Base-by-base conservation (phyloP, 2,797 vertebrate genomes). In the Gastrophryne carolinensis region DNA sequence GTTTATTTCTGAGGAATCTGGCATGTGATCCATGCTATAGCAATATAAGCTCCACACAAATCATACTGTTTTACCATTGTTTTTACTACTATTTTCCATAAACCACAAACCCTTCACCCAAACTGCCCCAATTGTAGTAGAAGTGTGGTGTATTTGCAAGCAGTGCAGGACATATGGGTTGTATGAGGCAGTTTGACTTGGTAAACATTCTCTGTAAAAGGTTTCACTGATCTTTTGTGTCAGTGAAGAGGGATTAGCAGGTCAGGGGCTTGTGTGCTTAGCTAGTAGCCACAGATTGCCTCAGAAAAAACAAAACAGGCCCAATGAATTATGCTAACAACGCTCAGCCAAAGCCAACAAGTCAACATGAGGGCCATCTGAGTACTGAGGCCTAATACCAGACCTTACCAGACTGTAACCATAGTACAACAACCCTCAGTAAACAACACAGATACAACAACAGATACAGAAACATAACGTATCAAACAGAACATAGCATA, bases 181-280 rank as follows among this genome's bases (percentile, higher is more conserved):
- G 50, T 24, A 68, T 68, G 39, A 41, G 57, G 56, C 66, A 69
- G n/a, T 27, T 39, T 69, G 66, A 69, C 66, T 69, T 29, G 10
- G 66, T 56, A 69, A 69, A 69, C 52, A 69, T 50, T 53, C 47
- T 41, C 34, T 57, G 19, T 69, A 69, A 69, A 69, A 52, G 57
- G 56, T 57, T 69, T 41, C 34, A 54, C 52, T 57, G 66, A 69
- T 56, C 66, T 41, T 56, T 57, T 56, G 52, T 69, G 66, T 15
- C 15, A 17, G 50, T 35, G 27, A 53, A 57, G 17, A 57, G 44
- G 66, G 66, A 69, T 69, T 69, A 69, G 52, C 15, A n/a, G 41
- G 66, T 37, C 50, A 69, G 66, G 41, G 26, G 35, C 66, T 41
- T 69, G 52, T 41, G 26, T 69, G 66, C 52, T 56, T 37, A 54